A percentile compares a stretch with the other conserved stretches of the same genome.
phyloP scores from a whole-genome alignment of 2,888 invertebrate species.

The Masnerella sp. region DNA sequence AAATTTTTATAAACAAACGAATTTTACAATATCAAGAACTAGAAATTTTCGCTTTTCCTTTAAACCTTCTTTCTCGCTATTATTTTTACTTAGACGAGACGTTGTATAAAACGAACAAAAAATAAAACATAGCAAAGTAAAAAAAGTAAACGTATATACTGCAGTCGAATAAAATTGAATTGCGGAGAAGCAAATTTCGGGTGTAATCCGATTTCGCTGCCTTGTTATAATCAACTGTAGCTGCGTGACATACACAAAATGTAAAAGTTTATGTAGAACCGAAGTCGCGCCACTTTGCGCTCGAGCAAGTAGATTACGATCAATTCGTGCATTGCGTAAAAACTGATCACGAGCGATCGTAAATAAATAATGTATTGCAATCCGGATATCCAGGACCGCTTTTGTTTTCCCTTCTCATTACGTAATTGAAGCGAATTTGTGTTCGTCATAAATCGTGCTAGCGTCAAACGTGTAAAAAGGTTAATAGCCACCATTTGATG shows the following conservation, averaged over 20 bases:
- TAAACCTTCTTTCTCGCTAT: no score
- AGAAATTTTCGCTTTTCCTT: no score
- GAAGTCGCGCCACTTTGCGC: conserved; percentile 5
- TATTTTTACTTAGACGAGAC: no score
- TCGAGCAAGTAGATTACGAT: conserved; percentile 16
- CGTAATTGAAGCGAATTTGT: background rate
- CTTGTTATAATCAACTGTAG: conserved; percentile 25
- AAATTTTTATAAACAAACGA: no score
- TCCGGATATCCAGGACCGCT: conserved; percentile 5
- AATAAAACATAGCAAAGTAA: no score
- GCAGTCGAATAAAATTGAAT: conserved; percentile 24
- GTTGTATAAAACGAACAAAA: no score
- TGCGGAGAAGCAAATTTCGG: conserved; percentile 20
- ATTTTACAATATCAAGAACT: no score
- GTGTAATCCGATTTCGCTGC: conserved; percentile 10
- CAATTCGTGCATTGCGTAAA: conserved; percentile 11
- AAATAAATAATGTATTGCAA: conserved; percentile 14
- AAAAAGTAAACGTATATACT: conserved; percentile 14
- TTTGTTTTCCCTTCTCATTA: conserved; percentile 1
- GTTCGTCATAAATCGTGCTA: background rate
- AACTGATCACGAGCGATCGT: conserved; percentile 1
- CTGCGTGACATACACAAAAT: no score
- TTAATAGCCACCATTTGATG: no score
- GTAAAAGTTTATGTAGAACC: conserved; percentile 13
- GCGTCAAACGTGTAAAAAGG: no score